Conservation (phyloP, 1,140 invertebrate species). For the Penaeus vannamei region DNA sequence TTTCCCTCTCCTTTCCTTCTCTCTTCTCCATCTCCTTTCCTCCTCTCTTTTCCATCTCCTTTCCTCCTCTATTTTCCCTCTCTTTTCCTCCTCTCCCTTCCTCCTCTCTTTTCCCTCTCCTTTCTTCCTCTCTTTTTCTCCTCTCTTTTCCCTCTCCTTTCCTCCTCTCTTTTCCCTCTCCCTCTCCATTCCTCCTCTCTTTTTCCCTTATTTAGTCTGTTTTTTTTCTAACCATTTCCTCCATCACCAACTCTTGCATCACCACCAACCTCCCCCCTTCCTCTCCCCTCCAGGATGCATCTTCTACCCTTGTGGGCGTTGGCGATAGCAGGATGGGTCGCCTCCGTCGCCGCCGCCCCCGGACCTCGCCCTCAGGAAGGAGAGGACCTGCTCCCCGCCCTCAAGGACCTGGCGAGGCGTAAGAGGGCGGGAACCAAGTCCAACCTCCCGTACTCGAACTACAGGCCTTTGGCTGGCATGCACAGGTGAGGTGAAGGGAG, state of each 20-base stretch:
- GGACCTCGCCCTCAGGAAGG: not conserved
- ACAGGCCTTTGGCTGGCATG: slow-evolving; percentile 30
- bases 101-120: not conserved
- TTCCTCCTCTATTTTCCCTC: not conserved
- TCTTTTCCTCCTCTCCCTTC: not conserved
- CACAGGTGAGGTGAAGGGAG: slow-evolving; percentile 29
- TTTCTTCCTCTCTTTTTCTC: not conserved
- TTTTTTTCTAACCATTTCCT: not conserved
- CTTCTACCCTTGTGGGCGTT: slow-evolving; percentile 30
- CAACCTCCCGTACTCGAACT: slow-evolving; percentile 47
- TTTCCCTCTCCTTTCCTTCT: not conserved
- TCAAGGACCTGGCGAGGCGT: slow-evolving; percentile 42
- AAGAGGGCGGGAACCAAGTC: slow-evolving; percentile 36
- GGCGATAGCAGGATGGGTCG: slow-evolving; percentile 42
- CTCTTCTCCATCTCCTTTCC: not conserved
- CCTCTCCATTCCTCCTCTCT: no score
- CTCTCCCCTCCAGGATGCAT: slow-evolving; percentile 13
- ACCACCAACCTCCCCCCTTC: not conserved
- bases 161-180: no score
- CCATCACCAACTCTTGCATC: not conserved
- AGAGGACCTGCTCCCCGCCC: slow-evolving; percentile 14
- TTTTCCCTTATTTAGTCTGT: no score
- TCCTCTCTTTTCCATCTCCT: not conserved
- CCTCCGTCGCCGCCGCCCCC: not conserved
- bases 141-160: no score